Evolutionary conservation across 2,888 invertebrate genomes (phyloP), one percentile per base, ranked within the genome.

Genomic region (Cataglyphis altisquamis): DNA sequence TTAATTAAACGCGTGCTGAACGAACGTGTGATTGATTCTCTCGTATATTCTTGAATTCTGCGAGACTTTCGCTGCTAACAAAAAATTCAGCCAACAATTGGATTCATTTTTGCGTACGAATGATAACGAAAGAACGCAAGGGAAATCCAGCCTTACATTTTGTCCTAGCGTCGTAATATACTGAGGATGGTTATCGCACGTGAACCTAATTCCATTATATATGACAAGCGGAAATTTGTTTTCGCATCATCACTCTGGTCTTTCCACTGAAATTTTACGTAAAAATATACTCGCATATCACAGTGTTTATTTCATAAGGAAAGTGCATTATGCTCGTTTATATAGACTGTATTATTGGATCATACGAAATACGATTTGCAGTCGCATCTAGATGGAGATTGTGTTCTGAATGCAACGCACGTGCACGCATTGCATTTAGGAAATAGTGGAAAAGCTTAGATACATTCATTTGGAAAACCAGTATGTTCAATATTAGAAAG

Each of bases 151-250:
- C 18, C 0, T 60, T 70, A 60, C 25, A 60, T 70, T 80, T 70
- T 70, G 62, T 70, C 25, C 45, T 21, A 45, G 9, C 45, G 55
- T 41, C 21, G 78, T 45, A 60, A 70, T 80, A 70, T 62, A 68
- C 21, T n/a, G 21, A 15, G 39, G 21, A 78, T 60, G 60, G 25
- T 52, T 84, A 84, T 83, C 74, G 77, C 67, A 72, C 45, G 72
- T 62, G 73, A 85, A 88, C 81, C 81, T 88, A 85, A 80, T 86
- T 87, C 85, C 66, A 85, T 88, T 89, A 87, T 88, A 62, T 78
- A 82, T 83, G 74, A 78, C 48, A 78, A 63, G 72, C 60, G 82
- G 75, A 82, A 83, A 83, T 83, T 83, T 74, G 67, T 25, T 55
- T 48, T 41, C 64, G 29, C 68, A 60, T 75, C 68, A 60, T 75